These are phyloP conservation scores for Acronicta aceris DNA, from an alignment of 2,888 invertebrate genomes.

Conservation along the genomic window DNA sequence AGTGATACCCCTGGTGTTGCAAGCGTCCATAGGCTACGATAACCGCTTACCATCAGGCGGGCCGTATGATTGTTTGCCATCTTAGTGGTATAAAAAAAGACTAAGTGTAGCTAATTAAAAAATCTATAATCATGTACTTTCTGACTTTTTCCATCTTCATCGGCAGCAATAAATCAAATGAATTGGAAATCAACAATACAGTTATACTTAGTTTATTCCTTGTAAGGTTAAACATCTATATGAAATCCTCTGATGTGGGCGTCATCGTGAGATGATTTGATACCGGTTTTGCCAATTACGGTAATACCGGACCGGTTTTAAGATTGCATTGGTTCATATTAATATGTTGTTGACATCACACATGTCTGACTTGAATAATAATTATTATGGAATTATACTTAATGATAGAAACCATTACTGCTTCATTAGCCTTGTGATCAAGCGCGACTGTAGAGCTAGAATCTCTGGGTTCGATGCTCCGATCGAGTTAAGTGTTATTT, in stretches of 20 bases:
- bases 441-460: no score
- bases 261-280: slow-evolving; percentile 34
- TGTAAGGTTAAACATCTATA: slow-evolving; percentile 4
- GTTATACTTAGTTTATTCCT: slow-evolving; percentile 16
- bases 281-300: slow-evolving; percentile 14
- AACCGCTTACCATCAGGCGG: no score
- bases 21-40: no score
- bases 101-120: no score
- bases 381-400: slow-evolving; percentile 1
- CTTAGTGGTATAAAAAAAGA: no score
- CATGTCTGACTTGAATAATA: not conserved
- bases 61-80: no score
- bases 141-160: not conserved
- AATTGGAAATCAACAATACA: slow-evolving; percentile 10
- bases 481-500: no score
- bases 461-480: no score
- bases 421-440: no score
- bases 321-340: slow-evolving; percentile 2
- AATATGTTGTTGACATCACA: not conserved
- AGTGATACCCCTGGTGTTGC: no score
- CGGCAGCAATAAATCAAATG: not conserved
- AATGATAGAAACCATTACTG: no score
- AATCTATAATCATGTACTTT: no score
- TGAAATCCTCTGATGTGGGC: slow-evolving; percentile 16
- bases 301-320: slow-evolving; percentile 33